phyloP scores from a whole-genome alignment of 1,140 invertebrate genomes.

The Hirudo medicinalis region DNA sequence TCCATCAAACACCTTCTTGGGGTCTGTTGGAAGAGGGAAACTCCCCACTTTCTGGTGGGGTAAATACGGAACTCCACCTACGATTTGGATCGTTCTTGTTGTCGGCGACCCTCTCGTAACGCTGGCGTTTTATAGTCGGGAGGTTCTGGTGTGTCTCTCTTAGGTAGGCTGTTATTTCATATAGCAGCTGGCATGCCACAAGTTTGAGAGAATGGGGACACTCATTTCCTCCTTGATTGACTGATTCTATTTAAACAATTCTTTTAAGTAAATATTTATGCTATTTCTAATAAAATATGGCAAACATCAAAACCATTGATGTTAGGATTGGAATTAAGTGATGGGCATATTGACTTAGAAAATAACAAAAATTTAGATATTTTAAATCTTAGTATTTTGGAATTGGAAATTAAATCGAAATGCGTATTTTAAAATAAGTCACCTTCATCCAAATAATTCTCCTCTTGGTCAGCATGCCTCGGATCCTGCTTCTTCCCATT shows the following conservation, averaged over 20 bases:
- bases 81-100: conserved; percentile 37
- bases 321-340: too few relatives aligned
- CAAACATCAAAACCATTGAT: too few relatives aligned
- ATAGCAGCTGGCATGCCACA: conserved; percentile 76
- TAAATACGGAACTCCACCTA: conserved; percentile 34
- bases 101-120: conserved; percentile 28
- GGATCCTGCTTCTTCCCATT: conserved; percentile 68
- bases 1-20: too few relatives aligned
- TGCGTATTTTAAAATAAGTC: conserved; percentile 10
- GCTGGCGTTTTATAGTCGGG: conserved; percentile 34
- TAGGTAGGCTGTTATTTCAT: conserved; percentile 92
- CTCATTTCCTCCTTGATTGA: conserved; percentile 64
- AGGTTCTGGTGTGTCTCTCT: conserved; percentile 75
- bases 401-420: too few relatives aligned
- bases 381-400: background rate
- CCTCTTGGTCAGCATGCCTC: conserved; percentile 80
- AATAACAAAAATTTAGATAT: background rate
- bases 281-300: too few relatives aligned
- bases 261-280: too few relatives aligned
- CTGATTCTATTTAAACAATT: conserved; percentile 53
- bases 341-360: too few relatives aligned
- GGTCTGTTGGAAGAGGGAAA: too few relatives aligned
- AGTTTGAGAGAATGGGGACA: conserved; percentile 84
- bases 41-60: background rate
- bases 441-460: conserved; percentile 96